Conservation (phyloP, 1,140 invertebrate genomes). For the Platyscapa corneri region DNA sequence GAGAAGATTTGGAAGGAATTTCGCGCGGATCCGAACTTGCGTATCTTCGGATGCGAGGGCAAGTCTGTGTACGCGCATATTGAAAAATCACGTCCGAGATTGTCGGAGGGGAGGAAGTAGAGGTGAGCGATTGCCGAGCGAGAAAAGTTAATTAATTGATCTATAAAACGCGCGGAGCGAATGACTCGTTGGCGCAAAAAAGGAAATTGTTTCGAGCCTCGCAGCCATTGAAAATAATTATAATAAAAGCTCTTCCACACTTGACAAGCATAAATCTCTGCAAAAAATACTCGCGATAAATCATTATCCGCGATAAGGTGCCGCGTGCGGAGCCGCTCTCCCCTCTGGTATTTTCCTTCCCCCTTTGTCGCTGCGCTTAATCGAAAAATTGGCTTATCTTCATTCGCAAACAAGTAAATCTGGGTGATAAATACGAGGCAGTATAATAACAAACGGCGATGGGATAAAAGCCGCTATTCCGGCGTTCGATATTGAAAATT, state of each 20-base stretch:
- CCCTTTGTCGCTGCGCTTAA: neutral
- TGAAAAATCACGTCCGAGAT: neutral
- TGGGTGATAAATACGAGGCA: neutral
- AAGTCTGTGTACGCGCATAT: neutral
- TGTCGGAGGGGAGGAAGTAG: neutral
- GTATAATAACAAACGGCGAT: neutral
- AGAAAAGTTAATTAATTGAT: constrained; percentile 35
- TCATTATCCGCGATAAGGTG: constrained; percentile 37
- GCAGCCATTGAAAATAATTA: constrained; percentile 39
- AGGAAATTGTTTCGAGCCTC: constrained; percentile 38
- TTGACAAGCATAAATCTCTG: constrained; percentile 48
- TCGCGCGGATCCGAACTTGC: too few species aligned
- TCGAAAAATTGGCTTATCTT: neutral
- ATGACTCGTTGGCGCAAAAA: constrained; percentile 4
- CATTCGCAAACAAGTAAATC: neutral
- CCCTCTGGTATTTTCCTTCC: neutral
- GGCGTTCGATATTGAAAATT: neutral
- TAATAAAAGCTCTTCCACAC: constrained; percentile 41
- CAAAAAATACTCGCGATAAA: constrained; percentile 45
- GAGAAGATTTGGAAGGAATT: too few species aligned
- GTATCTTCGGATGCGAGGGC: too few species aligned
- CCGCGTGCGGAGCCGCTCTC: neutral
- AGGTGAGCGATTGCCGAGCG: neutral
- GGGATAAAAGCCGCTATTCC: constrained; percentile 20
- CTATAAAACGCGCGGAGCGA: constrained; percentile 3